Base-by-base conservation (phyloP, 2,888 invertebrate genomes). In the Agrotis clavis region DNA sequence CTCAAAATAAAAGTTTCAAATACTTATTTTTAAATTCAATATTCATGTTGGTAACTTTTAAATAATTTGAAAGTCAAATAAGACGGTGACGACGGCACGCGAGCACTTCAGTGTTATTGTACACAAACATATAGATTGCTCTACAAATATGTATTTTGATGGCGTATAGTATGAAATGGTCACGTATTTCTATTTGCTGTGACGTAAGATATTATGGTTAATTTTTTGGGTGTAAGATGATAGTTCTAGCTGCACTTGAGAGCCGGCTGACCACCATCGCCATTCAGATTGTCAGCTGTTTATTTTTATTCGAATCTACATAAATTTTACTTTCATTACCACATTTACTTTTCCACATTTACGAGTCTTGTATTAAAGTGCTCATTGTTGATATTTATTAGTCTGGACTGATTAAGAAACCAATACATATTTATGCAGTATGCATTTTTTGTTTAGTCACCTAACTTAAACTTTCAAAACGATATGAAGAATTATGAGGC, bases 61-160 rank as follows among this genome's bases (percentile, higher is more conserved):
- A 84, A 86, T 86, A 82, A 88, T 88, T 90, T 88, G 71, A 84
- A 89, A 89, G 84, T 84, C 83, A 90, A 90, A 88, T 84, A 89
- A 63, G 67, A 83, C n/a, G 71, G 70, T 72, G 74, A 82, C 62
- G 74, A 82, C 62, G 86, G 89, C 90, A 91, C 91, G 90, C 88
- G 90, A 87, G 74, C 79, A 78, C 84, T 87, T 83, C 74, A 88
- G 79, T 79, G 76, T 83, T 83, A 87, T 84, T 83, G 88, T 87
- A 67, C 67, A 79, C 82, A 88, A 90, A 91, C 84, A 89, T 77
- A 83, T 80, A 75, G 85, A 90, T 88, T 84, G 87, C 89, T 89
- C 74, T 69, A 84, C 87, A 84, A 91, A 91, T 88, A n/a, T n/a
- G n/a, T n/a, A 88, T 91, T 91, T 89, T 83, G 70, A 71, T 76